Evolutionary conservation across 2,888 invertebrate genomes (phyloP), one percentile per base, ranked within the genome.

Genomic region (Melieria omissa): DNA sequence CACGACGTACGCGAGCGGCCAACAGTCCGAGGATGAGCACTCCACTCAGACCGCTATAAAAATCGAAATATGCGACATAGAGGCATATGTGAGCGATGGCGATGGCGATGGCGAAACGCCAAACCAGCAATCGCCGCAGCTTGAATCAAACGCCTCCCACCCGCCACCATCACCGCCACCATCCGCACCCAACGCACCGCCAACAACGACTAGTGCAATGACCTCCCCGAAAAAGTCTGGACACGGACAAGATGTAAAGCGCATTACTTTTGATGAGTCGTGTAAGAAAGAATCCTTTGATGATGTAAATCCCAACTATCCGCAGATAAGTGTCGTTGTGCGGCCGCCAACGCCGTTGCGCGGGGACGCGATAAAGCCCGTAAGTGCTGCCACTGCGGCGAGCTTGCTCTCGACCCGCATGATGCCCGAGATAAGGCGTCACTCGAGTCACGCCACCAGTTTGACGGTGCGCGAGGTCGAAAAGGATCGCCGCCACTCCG

Each of bases 301-400:
- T 85, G 86, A 86, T 83, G 86, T 85, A 82, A 84, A 82, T 82
- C 86, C 86, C 73, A 85, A 84, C 83, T 84, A 84, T 86, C 92
- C 92, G 75, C 91, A 90, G 88, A 92, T 93, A 73, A 91, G 91
- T 85, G 92, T 93, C 55, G 90, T 93, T 64, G 92, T 93, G 55
- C 92, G 93, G 82, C 93, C 93, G 75, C 93, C 93, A 58, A 93
- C 93, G 69, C 93, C 93, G 62, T 90, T 92, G 73, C 89, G 90
- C 80, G 91, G 90, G 78, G 91, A 92, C 78, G 89, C 89, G 74
- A 76, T 84, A 63, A 88, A 88, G 80, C 88, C 88, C 74, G 71
- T 82, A 71, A 71, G 79, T 74, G 88, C 88, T 75, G 86, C 74
- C 88, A 88, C 81, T 64, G 70, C 79, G 64, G 79, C 80, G 60